These are phyloP conservation scores for Malacosoma neustria DNA, from an alignment of 2,888 invertebrate genomes.

Conservation along the genomic window DNA sequence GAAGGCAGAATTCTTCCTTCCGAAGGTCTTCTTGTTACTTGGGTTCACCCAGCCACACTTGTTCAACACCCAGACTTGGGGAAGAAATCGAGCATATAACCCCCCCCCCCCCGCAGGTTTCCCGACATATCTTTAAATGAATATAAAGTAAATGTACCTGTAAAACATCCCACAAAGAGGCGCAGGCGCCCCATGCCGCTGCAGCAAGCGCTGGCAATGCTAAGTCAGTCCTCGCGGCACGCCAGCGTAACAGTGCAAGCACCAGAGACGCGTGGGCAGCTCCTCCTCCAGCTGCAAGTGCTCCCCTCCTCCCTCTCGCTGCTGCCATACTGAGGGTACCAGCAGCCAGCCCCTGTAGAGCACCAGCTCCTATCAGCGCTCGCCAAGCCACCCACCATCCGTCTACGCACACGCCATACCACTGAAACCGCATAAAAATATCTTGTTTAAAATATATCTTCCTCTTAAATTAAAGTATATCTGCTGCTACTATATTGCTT, in stretches of 20 bases:
- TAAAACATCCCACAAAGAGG: conserved; percentile 88
- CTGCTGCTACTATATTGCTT: too few species aligned
- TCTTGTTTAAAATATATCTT: too few species aligned
- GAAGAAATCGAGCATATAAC: too few species aligned
- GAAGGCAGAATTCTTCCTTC: too few species aligned
- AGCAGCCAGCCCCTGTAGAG: conserved; percentile 84
- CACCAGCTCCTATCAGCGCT: conserved; percentile 83
- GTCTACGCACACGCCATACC: conserved; percentile 87
- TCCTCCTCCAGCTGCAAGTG: conserved; percentile 86
- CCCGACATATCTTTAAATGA: too few species aligned
- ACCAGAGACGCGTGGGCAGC: conserved; percentile 87
- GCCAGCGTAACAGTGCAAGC: conserved; percentile 85
- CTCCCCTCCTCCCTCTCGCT: conserved; percentile 80
- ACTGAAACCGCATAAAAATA: conserved; percentile 77
- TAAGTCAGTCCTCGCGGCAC: conserved; percentile 86
- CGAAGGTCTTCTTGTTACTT: too few species aligned
- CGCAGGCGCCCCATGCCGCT: conserved; percentile 91
- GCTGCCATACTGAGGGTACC: conserved; percentile 87
- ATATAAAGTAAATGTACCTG: too few species aligned
- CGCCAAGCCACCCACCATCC: conserved; percentile 84
- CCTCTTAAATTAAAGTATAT: too few species aligned
- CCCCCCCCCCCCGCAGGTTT: too few species aligned
- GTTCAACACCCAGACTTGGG: too few species aligned
- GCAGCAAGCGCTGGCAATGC: conserved; percentile 89
- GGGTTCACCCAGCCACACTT: too few species aligned